phyloP scores from a whole-genome alignment of 1,140 invertebrate genomes.

The Hyles vespertilio region DNA sequence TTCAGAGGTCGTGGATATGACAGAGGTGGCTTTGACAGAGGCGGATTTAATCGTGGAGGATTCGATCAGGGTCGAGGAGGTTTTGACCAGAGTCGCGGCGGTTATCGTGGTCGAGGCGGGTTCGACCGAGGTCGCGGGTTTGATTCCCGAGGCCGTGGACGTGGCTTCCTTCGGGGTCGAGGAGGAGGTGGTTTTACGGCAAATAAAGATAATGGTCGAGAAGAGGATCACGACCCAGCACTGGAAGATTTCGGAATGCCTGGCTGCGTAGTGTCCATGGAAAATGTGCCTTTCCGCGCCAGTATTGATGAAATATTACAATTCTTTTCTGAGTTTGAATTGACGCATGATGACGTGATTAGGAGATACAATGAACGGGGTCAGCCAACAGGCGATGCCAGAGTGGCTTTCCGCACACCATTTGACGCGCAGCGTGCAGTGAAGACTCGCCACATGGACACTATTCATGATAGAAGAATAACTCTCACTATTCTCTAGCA shows the following conservation, averaged over 20 bases:
- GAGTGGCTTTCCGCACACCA: slow-evolving; percentile 86
- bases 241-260: slow-evolving; percentile 83
- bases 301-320: slow-evolving; percentile 90
- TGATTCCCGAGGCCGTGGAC: slow-evolving; percentile 33
- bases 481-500: slow-evolving; percentile 54
- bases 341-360: slow-evolving; percentile 86
- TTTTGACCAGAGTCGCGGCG: slow-evolving; percentile 12
- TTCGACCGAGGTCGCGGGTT: slow-evolving; percentile 11
- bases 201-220: slow-evolving; percentile 24
- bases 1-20: slow-evolving; percentile 49
- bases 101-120: slow-evolving; percentile 46
- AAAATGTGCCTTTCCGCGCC: slow-evolving; percentile 92
- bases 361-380: slow-evolving; percentile 89
- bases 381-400: slow-evolving; percentile 91
- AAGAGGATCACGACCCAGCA: slow-evolving; percentile 46
- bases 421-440: slow-evolving; percentile 86
- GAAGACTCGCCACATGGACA: slow-evolving; percentile 61
- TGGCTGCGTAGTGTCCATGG: slow-evolving; percentile 88
- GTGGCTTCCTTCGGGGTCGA: slow-evolving; percentile 49
- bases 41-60: slow-evolving; percentile 58
- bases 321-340: slow-evolving; percentile 87
- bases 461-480: slow-evolving; percentile 60
- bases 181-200: slow-evolving; percentile 26
- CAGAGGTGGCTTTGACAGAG: slow-evolving; percentile 35
- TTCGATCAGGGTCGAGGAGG: slow-evolving; percentile 12